phyloP scores from a whole-genome alignment of 1,140 invertebrate species.

The Carposina sasakii region DNA sequence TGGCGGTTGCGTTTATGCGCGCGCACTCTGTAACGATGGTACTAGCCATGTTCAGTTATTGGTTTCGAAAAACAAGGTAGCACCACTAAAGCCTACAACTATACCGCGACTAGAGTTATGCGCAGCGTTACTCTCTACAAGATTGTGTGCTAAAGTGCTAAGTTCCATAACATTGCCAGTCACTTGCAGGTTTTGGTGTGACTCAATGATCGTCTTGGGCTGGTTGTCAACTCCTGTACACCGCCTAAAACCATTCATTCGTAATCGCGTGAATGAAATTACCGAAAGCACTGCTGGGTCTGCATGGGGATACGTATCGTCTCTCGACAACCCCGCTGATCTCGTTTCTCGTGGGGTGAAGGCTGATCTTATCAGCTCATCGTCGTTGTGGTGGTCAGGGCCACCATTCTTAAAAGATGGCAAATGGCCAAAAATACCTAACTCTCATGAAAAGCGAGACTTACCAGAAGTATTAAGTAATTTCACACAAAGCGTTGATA shows the following conservation, averaged over 20 bases:
- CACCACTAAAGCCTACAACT: conserved; percentile 37
- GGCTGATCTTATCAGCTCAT: conserved; percentile 19
- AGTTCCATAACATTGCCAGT: conserved; percentile 24
- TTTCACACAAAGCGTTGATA: conserved; percentile 1
- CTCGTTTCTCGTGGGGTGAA: conserved; percentile 42
- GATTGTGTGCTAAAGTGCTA: conserved; percentile 34
- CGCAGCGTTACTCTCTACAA: conserved; percentile 34
- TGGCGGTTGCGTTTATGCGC: conserved; percentile 30
- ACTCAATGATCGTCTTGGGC: conserved; percentile 29
- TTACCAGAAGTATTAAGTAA: conserved; percentile 13
- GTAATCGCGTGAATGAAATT: conserved; percentile 43
- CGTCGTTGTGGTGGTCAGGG: conserved; percentile 43
- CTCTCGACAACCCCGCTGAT: conserved; percentile 49
- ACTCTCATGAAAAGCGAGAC: background rate
- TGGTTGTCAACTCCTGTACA: conserved; percentile 32
- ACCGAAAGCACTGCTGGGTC: conserved; percentile 29
- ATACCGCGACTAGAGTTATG: conserved; percentile 36
- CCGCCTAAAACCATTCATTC: conserved; percentile 35
- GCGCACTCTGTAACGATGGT: conserved; percentile 9
- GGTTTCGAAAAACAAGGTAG: conserved; percentile 37
- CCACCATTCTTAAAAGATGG: conserved; percentile 10
- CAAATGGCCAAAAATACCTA: conserved; percentile 3
- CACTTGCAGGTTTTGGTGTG: conserved; percentile 24
- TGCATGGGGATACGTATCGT: conserved; percentile 33
- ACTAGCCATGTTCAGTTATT: conserved; percentile 24